Base-by-base conservation (phyloP, 2,888 invertebrate species). In the Drosophila nr. medialis region DNA sequence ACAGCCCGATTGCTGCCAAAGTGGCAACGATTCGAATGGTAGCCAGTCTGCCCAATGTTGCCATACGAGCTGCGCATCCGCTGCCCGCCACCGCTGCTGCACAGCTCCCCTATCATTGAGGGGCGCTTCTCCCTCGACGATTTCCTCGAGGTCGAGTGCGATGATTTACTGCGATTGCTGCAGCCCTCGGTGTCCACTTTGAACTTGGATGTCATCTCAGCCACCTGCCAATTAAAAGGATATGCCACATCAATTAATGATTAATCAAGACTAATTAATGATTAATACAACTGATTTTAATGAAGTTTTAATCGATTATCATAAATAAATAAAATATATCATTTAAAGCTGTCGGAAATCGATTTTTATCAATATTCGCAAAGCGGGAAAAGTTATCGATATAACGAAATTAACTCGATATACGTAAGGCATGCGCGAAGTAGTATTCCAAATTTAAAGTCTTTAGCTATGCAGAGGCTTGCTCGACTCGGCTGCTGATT, bases 151-250 rank as follows among this genome's bases (percentile, higher is more conserved):
- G 95, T 95, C 0, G 95, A 95, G 90, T 95, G 93, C 36, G 92
- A 92, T n/a, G 92, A 95, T 87, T 95, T 95, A 83, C 95, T 95
- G 5, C 95, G 92, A 29, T 93, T 92, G 80, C 94, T 92, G 75
- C 93, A 94, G 64, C 95, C 94, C 89, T 96, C 96, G 1, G 96
- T 96, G 40, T 96, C 95, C 78, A 96, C 96, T 91, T 96, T 96
- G 91, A 96, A 96, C 90, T 96, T 96, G 45, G 96, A 94, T 2
- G 96, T 95, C 90, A 95, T 95, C 91, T 96, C 96, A 72, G 96
- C 94, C 36, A 94, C 94, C 89, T 94, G 45, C 1, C 45, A 45
- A 45, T 45, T 15, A 4, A 24, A 45, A 15, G 2, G 8, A 45
- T 42, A 1, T 42, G 21, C 21, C 42, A 40, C 40, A n/a, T 4